Evolutionary conservation across 2,113 vertebrate genomes (phyloP).

Genomic region (Okapia johnstoni): DNA sequence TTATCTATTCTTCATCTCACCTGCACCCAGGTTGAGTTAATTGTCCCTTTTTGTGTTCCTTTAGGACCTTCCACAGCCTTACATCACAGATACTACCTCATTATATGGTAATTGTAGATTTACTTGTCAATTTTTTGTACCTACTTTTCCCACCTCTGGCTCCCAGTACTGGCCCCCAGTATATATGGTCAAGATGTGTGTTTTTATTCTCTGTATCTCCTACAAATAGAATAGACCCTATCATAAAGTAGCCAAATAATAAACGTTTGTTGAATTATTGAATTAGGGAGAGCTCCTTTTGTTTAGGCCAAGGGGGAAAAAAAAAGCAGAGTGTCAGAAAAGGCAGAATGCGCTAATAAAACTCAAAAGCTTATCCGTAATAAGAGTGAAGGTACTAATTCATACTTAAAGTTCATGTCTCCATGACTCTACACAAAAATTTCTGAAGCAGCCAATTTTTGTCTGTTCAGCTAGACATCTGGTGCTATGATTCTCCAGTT

Average conservation of each 20-base stretch:
- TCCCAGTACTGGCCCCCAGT: neutral
- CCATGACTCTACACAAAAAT: neutral
- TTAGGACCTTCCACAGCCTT: neutral
- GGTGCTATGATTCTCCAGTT: neutral
- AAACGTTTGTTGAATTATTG: neutral
- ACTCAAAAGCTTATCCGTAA: neutral
- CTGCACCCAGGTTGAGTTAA: neutral
- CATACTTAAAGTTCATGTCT: constrained; percentile 8
- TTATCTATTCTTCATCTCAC: neutral
- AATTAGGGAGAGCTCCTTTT: neutral
- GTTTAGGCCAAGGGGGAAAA: neutral
- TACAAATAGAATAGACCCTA: neutral
- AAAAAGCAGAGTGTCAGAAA: neutral
- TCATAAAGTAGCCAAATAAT: neutral
- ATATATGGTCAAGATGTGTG: neutral
- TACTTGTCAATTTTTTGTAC: neutral
- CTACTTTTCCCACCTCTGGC: neutral
- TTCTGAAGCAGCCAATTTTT: neutral
- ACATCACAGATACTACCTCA: neutral
- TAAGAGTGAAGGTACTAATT: neutral
- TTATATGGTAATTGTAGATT: neutral
- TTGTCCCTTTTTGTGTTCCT: neutral
- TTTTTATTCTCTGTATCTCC: neutral
- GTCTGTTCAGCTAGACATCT: neutral
- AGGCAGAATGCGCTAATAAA: neutral